phyloP scores from a whole-genome alignment of 2,888 invertebrate species.

The Drosophila prostipennis region DNA sequence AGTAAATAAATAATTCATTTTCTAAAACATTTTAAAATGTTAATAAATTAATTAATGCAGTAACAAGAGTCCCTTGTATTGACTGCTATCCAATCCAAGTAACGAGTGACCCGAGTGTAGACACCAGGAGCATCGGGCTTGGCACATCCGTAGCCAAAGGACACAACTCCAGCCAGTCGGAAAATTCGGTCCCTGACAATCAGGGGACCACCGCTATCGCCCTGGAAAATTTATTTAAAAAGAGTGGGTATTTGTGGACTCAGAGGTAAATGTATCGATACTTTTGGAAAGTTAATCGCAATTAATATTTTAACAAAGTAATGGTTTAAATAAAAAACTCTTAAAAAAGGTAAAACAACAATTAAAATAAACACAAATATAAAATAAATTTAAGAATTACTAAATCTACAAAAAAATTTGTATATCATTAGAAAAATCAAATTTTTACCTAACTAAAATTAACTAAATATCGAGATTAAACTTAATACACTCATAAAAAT shows the following conservation, averaged over 20 bases:
- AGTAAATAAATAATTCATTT: neutral
- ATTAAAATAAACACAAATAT: too few relatives aligned
- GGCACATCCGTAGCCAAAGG: constrained; percentile 82
- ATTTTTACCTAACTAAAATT: neutral
- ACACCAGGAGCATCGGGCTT: constrained; percentile 82
- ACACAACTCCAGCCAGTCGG: constrained; percentile 81
- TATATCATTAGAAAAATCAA: neutral
- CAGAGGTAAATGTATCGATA: too few relatives aligned
- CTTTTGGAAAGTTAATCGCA: too few relatives aligned
- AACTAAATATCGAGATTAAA: too few relatives aligned
- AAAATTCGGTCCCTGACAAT: constrained; percentile 75
- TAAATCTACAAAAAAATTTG: too few relatives aligned
- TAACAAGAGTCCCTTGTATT: constrained; percentile 81
- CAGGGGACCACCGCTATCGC: constrained; percentile 83
- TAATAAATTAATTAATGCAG: constrained; percentile 57
- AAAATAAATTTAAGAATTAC: too few relatives aligned
- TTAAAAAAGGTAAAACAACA: too few relatives aligned
- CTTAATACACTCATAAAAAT: too few relatives aligned
- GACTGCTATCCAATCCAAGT: constrained; percentile 80
- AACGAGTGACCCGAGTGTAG: constrained; percentile 81
- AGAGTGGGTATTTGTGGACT: neutral
- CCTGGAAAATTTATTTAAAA: constrained; percentile 57
- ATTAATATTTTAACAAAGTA: too few relatives aligned
- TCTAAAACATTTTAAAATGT: neutral
- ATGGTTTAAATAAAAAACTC: too few relatives aligned